These are phyloP conservation scores for Passer montanus DNA, from an alignment of 2,113 vertebrate genomes.

Conservation along the genomic window DNA sequence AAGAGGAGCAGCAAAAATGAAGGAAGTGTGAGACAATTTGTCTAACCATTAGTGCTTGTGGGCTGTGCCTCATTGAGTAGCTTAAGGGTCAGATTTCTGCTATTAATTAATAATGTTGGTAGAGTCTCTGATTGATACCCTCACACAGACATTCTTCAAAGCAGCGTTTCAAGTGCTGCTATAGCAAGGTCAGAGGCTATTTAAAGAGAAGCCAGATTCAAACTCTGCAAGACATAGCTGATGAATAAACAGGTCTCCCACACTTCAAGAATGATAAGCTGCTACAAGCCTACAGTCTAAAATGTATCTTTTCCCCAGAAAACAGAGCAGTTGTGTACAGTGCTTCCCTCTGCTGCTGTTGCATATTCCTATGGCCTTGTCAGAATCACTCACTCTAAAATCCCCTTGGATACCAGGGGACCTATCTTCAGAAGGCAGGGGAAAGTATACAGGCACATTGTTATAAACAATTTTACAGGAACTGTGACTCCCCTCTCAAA, in stretches of 20 bases:
- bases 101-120: not conserved
- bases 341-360: not conserved
- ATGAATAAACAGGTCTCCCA: not conserved
- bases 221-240: not conserved
- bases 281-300: not conserved
- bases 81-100: not conserved
- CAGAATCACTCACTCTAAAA: not conserved
- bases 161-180: not conserved
- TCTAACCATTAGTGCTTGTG: not conserved
- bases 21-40: not conserved
- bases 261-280: not conserved
- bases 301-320: not conserved
- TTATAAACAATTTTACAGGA: not conserved
- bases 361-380: not conserved
- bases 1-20: not conserved
- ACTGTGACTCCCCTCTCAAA: not conserved
- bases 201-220: slow-evolving; percentile 1
- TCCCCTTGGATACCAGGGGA: not conserved
- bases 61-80: not conserved
- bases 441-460: not conserved
- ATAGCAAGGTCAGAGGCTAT: not conserved
- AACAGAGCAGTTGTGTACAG: not conserved
- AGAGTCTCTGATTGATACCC: not conserved
- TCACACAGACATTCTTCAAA: not conserved
- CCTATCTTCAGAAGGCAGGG: not conserved